phyloP scores from a whole-genome alignment of 2,797 vertebrate genomes.

The Sciaenops ocellatus region DNA sequence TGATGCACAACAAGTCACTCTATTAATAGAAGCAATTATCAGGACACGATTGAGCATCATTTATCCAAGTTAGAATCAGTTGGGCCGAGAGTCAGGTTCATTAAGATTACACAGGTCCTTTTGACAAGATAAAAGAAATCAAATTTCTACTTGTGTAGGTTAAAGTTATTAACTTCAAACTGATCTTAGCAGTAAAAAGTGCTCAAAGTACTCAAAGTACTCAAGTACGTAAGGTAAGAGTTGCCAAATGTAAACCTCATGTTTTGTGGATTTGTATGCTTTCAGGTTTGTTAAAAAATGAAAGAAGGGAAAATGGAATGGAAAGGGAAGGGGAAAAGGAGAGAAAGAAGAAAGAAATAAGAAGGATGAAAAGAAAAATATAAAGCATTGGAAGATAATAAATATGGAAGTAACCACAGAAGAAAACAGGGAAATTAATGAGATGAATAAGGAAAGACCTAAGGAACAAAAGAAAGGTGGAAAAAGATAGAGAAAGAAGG shows the following conservation, averaged over 20 bases:
- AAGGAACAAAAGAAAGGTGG: not conserved
- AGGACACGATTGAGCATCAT: slow-evolving; percentile 38
- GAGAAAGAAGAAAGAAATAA: not conserved
- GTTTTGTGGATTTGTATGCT: not conserved
- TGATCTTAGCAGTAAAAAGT: not conserved
- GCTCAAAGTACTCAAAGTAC: not conserved
- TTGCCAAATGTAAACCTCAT: not conserved
- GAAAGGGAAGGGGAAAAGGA: not conserved
- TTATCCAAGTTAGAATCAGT: slow-evolving; percentile 56
- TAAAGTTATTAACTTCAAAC: not conserved
- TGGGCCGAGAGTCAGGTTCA: slow-evolving; percentile 22
- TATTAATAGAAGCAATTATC: slow-evolving; percentile 75
- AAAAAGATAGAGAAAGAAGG: not conserved
- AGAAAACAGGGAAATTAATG: not conserved
- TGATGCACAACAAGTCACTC: slow-evolving; percentile 65
- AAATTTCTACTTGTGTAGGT: not conserved
- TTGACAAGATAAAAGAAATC: not conserved
- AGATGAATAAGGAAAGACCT: not conserved
- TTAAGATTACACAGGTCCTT: slow-evolving; percentile 21
- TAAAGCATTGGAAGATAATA: not conserved
- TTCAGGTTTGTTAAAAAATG: not conserved
- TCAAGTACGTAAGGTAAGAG: not conserved
- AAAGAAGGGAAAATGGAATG: not conserved
- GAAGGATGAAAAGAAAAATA: not conserved
- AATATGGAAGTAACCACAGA: not conserved